These are phyloP conservation scores for Micrasema longulum DNA, from an alignment of 1,140 invertebrate genomes.

Conservation along the genomic window DNA sequence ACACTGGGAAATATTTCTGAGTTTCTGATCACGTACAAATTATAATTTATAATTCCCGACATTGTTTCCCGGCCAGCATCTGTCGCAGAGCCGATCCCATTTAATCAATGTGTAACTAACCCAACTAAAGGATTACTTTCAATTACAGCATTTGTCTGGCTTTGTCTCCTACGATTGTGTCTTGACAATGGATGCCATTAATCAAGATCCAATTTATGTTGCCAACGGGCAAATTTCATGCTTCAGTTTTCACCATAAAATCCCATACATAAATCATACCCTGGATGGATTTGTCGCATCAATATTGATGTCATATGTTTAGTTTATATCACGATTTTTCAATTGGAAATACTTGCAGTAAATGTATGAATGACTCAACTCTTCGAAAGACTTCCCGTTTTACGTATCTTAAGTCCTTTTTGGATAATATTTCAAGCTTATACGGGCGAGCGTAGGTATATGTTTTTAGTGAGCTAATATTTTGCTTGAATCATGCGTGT, in stretches of 20 bases:
- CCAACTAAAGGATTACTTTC: slow-evolving; percentile 26
- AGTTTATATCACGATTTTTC: no score
- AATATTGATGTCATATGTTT: background rate
- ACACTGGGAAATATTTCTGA: slow-evolving; percentile 8
- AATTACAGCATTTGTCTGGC: slow-evolving; percentile 34
- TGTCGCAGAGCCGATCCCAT: slow-evolving; percentile 21
- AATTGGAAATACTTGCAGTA: no score
- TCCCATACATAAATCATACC: background rate
- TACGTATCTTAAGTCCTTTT: no score
- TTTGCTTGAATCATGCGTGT: background rate
- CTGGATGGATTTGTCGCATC: background rate
- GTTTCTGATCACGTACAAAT: slow-evolving; percentile 28
- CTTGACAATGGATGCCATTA: slow-evolving; percentile 18
- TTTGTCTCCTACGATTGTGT: slow-evolving; percentile 24
- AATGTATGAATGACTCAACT: no score
- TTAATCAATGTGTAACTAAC: slow-evolving; percentile 30
- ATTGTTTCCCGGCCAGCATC: slow-evolving; percentile 17
- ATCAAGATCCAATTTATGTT: slow-evolving; percentile 28
- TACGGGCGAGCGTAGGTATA: background rate
- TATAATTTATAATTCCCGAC: slow-evolving; percentile 24
- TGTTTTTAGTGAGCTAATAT: slow-evolving; percentile 7
- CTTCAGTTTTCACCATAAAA: slow-evolving; percentile 13
- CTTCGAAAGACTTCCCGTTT: no score
- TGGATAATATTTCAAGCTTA: no score
- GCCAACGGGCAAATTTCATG: slow-evolving; percentile 26